Base-by-base conservation (phyloP, 2,888 invertebrate genomes). In the Cheilosia vernalis region DNA sequence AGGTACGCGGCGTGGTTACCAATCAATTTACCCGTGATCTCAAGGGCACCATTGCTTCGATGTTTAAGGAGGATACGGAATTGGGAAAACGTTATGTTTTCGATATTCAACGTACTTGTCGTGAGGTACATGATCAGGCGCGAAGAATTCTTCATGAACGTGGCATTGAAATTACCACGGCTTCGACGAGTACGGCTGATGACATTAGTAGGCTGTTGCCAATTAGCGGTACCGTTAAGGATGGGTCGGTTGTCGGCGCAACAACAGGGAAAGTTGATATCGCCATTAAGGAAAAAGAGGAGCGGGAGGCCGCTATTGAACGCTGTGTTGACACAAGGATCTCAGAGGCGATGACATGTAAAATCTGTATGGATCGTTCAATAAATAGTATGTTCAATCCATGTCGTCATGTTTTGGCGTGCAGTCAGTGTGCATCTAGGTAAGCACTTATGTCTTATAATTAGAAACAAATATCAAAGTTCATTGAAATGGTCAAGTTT, bases 21-120 rank as follows among this genome's bases (percentile, higher is more conserved):
- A 95, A 96, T 64, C 98, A 98, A 92, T 97, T 96, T 90, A 97
- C 97, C 70, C 94, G 97, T 86, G 97, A 97, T 92, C 93, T 98
- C 87, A 97, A 95, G 94, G 97, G 97, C 78, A 97, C 97, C 53
- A 96, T 98, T 89, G 96, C 96, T 76, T 97, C 97, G 5, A 96
- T 98, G 91, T 97, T 98, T 93, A 97, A 97, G 93, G 97, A 97
- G 92, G 95, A 96, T 89, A 96, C 96, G 55, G 96, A 96, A 9
- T 92, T 96, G 63, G 97, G 97, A 9, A 97, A 97, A 88, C 96
- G 97, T 86, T 98, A 97, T 92, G 97, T 97, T 87, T 98, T 98
- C 92, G 97, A 98, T 92, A 97, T 98, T 88, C 94, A 96, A 69
- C 94, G 96, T 89, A 98, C 98, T 49, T 97, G 97, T 88, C 94